Evolutionary conservation across 2,113 vertebrate species (phyloP), one percentile per base, ranked within the genome.

Genomic region (Rhinichthys klamathensis): DNA sequence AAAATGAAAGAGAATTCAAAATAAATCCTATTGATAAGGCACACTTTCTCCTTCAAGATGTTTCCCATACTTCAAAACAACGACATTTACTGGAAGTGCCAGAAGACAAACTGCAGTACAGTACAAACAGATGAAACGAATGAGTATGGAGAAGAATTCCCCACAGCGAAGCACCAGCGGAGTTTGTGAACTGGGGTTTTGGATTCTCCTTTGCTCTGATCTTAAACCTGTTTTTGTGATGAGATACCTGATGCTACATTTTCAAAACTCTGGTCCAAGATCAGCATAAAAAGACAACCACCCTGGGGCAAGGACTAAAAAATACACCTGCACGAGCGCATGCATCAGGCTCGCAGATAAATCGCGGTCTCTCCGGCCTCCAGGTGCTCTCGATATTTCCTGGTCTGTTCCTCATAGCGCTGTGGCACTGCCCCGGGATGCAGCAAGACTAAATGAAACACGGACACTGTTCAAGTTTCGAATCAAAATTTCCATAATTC

Each of bases 401-500:
- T 90, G 90, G 91, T 92, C 90, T 84, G 91, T 92, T 93, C 91
- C 92, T 91, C 72, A 83, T 88, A 94, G 92, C 32, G 92, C 90
- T 91, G 92, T 90, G 92, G 90, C 91, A 89, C 88, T 70, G 91
- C 93, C 93, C 90, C 91, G 90, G 94, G 94, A 94, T 85, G 93
- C 84, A 78, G 87, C 84, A 82, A 63, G 91, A 90, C 93, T 94
- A 95, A 95, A 95, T 94, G 94, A 95, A 94, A 94, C 92, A 92
- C 92, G 92, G 75, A 79, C 84, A 93, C 94, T 93, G 92, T 92
- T 92, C 92, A 91, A 92, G 93, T 94, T 95, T 93, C 91, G 93
- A 93, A 95, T 95, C 93, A 94, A 94, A 95, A 95, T 95, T 95
- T 95, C 93, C 95, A 95, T 95, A 95, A 95, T 95, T 95, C 94